phyloP scores from a whole-genome alignment of 2,888 invertebrate genomes.

The Miltochrista miniata region DNA sequence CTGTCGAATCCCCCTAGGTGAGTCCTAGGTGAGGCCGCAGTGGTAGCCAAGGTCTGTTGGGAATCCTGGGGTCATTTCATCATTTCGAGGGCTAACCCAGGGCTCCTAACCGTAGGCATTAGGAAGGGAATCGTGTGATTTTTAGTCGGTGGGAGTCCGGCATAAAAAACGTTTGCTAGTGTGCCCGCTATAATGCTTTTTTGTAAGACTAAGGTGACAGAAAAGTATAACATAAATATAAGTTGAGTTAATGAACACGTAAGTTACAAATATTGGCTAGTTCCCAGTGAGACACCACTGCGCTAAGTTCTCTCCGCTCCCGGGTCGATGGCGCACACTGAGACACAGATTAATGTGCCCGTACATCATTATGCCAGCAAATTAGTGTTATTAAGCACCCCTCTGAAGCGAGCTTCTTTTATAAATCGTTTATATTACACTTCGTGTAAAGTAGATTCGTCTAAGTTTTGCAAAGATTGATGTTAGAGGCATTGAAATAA shows the following conservation, averaged over 20 bases:
- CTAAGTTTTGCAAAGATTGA: constrained; percentile 2
- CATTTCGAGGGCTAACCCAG: too few species aligned
- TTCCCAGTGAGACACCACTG: neutral
- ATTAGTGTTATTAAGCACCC: constrained; percentile 21
- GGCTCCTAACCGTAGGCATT: too few species aligned
- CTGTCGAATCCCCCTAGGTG: too few species aligned
- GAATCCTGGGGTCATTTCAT: too few species aligned
- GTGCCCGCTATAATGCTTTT: too few species aligned
- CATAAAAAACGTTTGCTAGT: too few species aligned
- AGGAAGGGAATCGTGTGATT: too few species aligned
- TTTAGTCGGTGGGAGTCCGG: too few species aligned
- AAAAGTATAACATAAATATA: too few species aligned
- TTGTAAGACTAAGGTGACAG: too few species aligned
- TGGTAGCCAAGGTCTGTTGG: too few species aligned
- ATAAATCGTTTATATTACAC: constrained; percentile 9
- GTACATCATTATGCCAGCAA: constrained; percentile 17
- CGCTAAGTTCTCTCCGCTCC: neutral
- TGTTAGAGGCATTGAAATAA: neutral
- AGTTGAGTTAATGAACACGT: neutral
- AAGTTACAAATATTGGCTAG: neutral
- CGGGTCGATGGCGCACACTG: neutral
- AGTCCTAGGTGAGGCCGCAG: too few species aligned
- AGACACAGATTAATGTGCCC: constrained; percentile 9
- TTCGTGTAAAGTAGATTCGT: constrained; percentile 7
- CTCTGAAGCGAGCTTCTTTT: constrained; percentile 7